Percentiles rank a stretch among this genome's conserved stretches.
These are phyloP conservation scores for Tachycineta bicolor DNA, from an alignment of 2,113 vertebrate genomes.

Conservation along the genomic window DNA sequence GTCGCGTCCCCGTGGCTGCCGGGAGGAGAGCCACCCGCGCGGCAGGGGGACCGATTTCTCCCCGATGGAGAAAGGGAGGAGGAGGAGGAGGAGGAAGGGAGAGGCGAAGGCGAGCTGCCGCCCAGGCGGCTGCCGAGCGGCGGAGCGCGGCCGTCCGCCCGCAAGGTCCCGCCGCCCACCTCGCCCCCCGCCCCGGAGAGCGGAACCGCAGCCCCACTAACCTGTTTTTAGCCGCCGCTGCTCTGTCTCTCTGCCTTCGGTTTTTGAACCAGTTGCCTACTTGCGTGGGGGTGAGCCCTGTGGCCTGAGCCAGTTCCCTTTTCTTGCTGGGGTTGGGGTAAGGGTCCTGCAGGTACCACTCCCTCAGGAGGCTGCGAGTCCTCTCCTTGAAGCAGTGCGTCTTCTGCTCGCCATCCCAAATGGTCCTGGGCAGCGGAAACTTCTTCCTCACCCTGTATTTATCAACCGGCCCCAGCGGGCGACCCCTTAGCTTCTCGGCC, in stretches of 20 bases:
- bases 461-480: conserved; percentile 97
- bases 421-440: conserved; percentile 99
- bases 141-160: background rate
- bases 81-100: background rate
- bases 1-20: background rate
- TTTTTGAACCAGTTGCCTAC: conserved; percentile 99
- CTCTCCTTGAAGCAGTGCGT: conserved; percentile 99
- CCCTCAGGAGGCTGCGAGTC: conserved; percentile 97
- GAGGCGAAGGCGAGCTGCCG: background rate
- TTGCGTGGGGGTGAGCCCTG: conserved; percentile 99
- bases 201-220: conserved; percentile 71
- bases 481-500: conserved; percentile 98
- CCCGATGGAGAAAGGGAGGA: background rate
- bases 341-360: conserved; percentile 99
- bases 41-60: background rate
- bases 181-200: background rate
- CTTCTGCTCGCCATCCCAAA: conserved; percentile 99
- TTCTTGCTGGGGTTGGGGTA: conserved; percentile 99
- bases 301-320: conserved; percentile 99
- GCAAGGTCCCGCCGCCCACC: background rate
- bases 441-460: conserved; percentile 99
- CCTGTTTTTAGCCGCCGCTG: conserved; percentile 99
- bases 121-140: background rate
- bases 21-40: background rate
- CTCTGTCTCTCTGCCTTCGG: conserved; percentile 98